Conservation (phyloP, 2,113 vertebrate genomes). For the Apodemus speciosus region DNA sequence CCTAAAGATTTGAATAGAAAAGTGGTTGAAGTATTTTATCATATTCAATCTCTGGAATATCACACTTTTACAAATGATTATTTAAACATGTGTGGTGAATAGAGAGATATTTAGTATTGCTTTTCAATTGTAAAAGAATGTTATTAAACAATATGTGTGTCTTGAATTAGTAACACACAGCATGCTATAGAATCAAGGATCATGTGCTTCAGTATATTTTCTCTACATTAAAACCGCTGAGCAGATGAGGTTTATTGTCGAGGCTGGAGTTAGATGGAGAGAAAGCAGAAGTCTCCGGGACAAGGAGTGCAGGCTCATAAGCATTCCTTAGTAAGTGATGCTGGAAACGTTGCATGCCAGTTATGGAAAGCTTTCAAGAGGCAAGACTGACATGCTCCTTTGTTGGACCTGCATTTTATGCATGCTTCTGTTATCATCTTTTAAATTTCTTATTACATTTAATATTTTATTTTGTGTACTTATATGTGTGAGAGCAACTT, state of each 20-base stretch:
- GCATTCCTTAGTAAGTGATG: not conserved
- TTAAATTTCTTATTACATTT: not conserved
- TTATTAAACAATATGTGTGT: not conserved
- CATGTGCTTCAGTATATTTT: not conserved
- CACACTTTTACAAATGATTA: not conserved
- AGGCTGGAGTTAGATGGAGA: not conserved
- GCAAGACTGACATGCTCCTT: not conserved
- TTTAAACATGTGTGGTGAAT: not conserved
- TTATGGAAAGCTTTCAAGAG: not conserved
- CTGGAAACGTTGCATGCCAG: not conserved
- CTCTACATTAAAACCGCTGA: accelerated
- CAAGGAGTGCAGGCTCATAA: not conserved
- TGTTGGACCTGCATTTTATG: too few relatives aligned
- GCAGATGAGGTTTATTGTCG: not conserved
- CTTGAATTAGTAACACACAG: not conserved
- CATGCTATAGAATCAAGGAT: not conserved
- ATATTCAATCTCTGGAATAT: not conserved
- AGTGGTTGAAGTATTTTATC: not conserved
- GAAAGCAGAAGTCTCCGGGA: accelerated
- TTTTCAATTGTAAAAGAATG: not conserved
- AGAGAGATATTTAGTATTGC: too few relatives aligned
- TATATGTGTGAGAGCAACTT: not conserved
- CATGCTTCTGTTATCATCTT: not conserved
- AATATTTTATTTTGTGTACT: not conserved
- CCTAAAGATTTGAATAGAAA: not conserved